Evolutionary conservation across 2,797 vertebrate genomes (phyloP), one percentile per base, ranked within the genome.

Genomic region (Scleropages formosus): DNA sequence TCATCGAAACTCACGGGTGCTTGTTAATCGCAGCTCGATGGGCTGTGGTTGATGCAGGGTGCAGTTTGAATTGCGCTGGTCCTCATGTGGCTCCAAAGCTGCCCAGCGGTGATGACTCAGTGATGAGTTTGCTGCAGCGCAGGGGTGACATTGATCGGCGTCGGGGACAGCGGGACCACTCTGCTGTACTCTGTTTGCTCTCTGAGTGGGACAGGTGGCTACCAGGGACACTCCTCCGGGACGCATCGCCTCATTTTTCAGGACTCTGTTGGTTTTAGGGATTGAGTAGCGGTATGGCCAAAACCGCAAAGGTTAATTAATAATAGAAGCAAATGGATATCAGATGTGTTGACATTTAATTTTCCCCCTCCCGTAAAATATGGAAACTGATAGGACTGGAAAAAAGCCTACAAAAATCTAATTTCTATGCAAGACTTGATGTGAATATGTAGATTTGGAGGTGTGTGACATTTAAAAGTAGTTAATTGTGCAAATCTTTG

Each of bases 401-500:
- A 83, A 71, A 81, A 80, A 83, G 83, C 80, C 51, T 62, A 78
- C 31, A 84, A 82, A 85, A 89, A 85, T 80, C 85, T 91, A 67
- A 90, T 93, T 88, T 83, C 80, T 83, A 92, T 93, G 89, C 90
- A 83, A 83, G 82, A 62, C 84, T 81, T 72, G 87, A 76, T 47
- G 83, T 89, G 85, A 84, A 86, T 89, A 91, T 91, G 89, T 86
- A 90, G 89, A 91, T 92, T 85, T 84, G 81, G 87, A 83, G 82
- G 84, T 81, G 86, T 86, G 82, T 92, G 91, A 92, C 91, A 93
- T 93, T 93, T 92, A 90, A 92, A 91, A 91, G 89, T 88, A 89
- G 89, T 91, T 92, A 92, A 92, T 91, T 93, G 91, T 92, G 89
- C 90, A 93, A 91, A 91, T 92, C 89, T 91, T 91, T 92, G 91